Conservation (phyloP, 2,797 vertebrate species). For the Gorsachius magnificus region DNA sequence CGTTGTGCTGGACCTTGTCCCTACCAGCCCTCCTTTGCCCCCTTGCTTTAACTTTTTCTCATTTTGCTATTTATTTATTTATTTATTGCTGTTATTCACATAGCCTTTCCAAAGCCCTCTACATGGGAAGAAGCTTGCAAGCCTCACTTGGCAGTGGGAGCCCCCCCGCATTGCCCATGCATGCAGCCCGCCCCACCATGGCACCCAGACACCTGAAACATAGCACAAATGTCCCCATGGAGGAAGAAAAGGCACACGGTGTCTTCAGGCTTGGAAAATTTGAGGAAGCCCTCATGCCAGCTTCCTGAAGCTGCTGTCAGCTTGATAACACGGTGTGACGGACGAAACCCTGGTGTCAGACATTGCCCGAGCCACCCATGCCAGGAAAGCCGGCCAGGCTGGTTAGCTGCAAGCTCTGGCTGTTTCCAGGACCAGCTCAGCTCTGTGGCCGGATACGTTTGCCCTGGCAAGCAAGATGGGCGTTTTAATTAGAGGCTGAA, state of each 20-base stretch:
- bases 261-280: neutral
- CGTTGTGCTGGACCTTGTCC: neutral
- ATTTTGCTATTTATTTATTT: neutral
- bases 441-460: neutral
- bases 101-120: neutral
- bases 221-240: fast-evolving
- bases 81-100: neutral
- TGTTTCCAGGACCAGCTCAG: neutral
- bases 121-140: neutral
- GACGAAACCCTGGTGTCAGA: neutral
- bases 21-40: neutral
- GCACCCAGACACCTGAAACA: neutral
- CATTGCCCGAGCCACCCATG: neutral
- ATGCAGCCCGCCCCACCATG: fast-evolving
- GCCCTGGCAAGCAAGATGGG: neutral
- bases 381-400: neutral
- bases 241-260: neutral
- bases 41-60: neutral
- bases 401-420: neutral
- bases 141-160: neutral
- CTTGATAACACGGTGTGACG: fast-evolving
- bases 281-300: neutral
- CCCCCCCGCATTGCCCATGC: fast-evolving
- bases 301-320: neutral
- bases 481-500: constrained; percentile 1